Percentiles rank a stretch among this genome's conserved stretches.
Evolutionary conservation across 35 echinoderm and acorn worm genomes (phyloP).

Genomic region (Heliocidaris tuberculata): DNA sequence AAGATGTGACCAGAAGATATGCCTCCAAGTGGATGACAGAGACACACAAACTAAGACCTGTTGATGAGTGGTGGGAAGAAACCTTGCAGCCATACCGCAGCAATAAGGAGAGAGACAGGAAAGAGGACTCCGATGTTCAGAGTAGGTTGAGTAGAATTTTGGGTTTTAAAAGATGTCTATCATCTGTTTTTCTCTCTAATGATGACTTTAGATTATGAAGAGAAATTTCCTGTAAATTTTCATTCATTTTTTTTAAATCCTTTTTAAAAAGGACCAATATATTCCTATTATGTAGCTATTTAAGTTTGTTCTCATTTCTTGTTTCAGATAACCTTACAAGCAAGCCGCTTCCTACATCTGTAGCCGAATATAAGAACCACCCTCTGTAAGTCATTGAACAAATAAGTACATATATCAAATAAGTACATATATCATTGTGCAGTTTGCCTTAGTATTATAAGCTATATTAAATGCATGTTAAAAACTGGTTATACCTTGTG

Average conservation of each 20-base stretch:
- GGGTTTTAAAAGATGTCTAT: neutral
- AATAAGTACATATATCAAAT: no score
- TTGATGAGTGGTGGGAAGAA: slow-evolving; percentile 81
- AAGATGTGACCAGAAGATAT: slow-evolving; percentile 89
- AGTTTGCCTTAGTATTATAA: neutral
- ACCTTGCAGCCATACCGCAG: slow-evolving; percentile 69
- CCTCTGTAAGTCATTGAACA: slow-evolving; percentile 69
- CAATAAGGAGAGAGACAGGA: slow-evolving; percentile 57
- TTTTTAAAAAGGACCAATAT: neutral
- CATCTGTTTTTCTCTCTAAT: neutral
- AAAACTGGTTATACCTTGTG: neutral
- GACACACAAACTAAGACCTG: slow-evolving; percentile 75
- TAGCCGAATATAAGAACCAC: slow-evolving; percentile 89
- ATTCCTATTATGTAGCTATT: neutral
- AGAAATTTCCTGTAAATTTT: neutral
- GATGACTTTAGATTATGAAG: neutral
- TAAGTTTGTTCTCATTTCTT: neutral
- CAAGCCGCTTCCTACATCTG: slow-evolving; percentile 74
- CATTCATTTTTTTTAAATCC: neutral
- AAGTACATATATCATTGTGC: neutral
- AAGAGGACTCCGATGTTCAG: slow-evolving; percentile 77
- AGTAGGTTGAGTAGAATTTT: slow-evolving; percentile 46
- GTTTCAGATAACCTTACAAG: slow-evolving; percentile 59
- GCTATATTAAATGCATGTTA: neutral
- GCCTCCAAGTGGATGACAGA: slow-evolving; percentile 85